phyloP scores from a whole-genome alignment of 2,797 vertebrate species.

The Eupleurogrammus muticus region DNA sequence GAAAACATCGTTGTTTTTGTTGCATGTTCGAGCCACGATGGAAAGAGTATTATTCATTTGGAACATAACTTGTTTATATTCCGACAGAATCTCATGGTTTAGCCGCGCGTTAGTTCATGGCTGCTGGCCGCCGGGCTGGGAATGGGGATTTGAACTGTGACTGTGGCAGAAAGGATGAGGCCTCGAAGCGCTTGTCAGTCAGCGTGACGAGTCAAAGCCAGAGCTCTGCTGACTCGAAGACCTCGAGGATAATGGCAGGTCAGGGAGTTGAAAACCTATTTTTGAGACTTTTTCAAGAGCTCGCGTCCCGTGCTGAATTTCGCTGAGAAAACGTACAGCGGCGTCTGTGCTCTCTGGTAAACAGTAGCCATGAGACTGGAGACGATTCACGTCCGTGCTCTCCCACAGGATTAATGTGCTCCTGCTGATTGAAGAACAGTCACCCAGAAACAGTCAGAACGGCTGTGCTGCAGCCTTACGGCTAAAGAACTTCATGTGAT shows the following conservation, averaged over 20 bases:
- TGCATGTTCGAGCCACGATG: slow-evolving; percentile 45
- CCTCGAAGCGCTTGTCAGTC: slow-evolving; percentile 66
- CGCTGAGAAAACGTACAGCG: slow-evolving; percentile 36
- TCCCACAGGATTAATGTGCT: slow-evolving; percentile 20
- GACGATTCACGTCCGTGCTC: slow-evolving; percentile 30
- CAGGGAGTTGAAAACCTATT: slow-evolving; percentile 57
- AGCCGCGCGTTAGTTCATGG: slow-evolving; percentile 55
- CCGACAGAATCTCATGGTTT: slow-evolving; percentile 68
- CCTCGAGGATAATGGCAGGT: slow-evolving; percentile 41
- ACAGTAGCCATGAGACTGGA: slow-evolving; percentile 44
- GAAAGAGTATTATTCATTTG: slow-evolving; percentile 63
- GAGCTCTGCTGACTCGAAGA: slow-evolving; percentile 21
- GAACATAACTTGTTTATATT: slow-evolving; percentile 73
- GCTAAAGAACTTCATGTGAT: slow-evolving; percentile 56
- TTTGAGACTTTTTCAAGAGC: slow-evolving; percentile 39
- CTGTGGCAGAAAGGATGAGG: slow-evolving; percentile 57
- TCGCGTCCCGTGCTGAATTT: slow-evolving; percentile 45
- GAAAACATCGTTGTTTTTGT: slow-evolving; percentile 71
- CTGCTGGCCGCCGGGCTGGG: slow-evolving; percentile 48
- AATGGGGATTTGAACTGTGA: slow-evolving; percentile 54
- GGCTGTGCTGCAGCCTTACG: slow-evolving; percentile 40
- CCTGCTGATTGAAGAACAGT: slow-evolving; percentile 34
- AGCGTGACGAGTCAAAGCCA: slow-evolving; percentile 48
- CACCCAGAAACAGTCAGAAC: slow-evolving; percentile 46
- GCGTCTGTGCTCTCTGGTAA: slow-evolving; percentile 38